Evolutionary conservation across 2,797 vertebrate species (phyloP), one percentile per base, ranked within the genome.

Genomic region (Phrynocephalus vlangalii): DNA sequence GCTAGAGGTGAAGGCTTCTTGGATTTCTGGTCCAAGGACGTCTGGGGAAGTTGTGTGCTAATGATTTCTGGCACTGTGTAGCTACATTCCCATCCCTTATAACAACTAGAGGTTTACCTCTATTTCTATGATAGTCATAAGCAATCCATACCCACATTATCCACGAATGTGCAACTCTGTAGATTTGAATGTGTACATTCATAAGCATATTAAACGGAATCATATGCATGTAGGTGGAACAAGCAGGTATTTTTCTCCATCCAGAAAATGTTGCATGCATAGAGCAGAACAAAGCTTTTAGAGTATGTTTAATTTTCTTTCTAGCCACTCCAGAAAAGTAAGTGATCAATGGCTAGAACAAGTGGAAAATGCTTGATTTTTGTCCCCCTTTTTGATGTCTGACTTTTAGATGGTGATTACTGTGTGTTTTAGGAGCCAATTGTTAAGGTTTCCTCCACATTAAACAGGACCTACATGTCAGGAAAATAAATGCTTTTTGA

Each of bases 401-500:
- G 9, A 20, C 66, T 48, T 28, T n/a, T 6, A 10, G 60, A 26
- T 56, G n/a, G 10, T 67, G 66, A 67, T 82, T 52, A 77, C n/a
- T 67, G 71, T 26, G 15, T 82, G 26, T 82, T 8, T 66, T 81
- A 48, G 6, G n/a, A 50, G 28, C 22, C 68, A 67, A 80, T 66
- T 78, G 73, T 60, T 48, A 80, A 15, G 38, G 22, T n/a, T 79
- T 2, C 24, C 56, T 33, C 68, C 60, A 72, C 83, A 79, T 87
- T 73, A 50, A 72, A 66, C 5, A 72, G 72, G 82, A 48, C 76
- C 20, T 24, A 30, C 22, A 75, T 72, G 68, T 66, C 81, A 83
- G 75, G 77, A 83, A 86, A 86, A 86, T n/a, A 68, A 83, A 79
- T 73, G 24, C 52, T 13, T 63, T 48, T 78, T 73, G 38, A 83